Base-by-base conservation (phyloP, 2,797 vertebrate genomes). In the Chelonia mydas region DNA sequence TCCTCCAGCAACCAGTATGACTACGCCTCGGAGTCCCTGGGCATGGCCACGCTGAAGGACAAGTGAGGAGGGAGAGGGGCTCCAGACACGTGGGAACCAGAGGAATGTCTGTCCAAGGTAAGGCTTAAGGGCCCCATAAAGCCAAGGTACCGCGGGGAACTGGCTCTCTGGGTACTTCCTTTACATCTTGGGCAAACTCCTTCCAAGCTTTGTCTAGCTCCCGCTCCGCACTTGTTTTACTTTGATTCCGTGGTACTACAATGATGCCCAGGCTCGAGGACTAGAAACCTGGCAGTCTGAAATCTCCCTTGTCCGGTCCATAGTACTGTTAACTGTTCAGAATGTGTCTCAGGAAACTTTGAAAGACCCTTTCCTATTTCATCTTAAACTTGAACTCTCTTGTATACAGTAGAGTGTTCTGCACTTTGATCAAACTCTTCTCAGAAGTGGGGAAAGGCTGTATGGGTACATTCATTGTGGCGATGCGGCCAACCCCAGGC, bases 1-100 rank as follows among this genome's bases (percentile, higher is more conserved):
- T 99, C 99, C 93, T 99, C 99, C 97, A 99, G 99, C 97, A 99
- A 99, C 89, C 99, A 99, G 95, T 98, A 98, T 0, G 99, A 99
- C 97, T 98, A 98, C 88, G 98, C 98, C 97, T 99, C 99, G 0
- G 99, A 99, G 97, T 98, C 98, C 6, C 97, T 99, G 95, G 98
- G 97, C 86, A 99, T 99, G 99, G 98, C 95, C 81, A 96, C 92
- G 0, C 92, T 99, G 72, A 99, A 98, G 98, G 98, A 98, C 97
- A 98, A 98, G 93, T 97, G 97, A 98, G 85, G 92, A 88, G 27
- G 81, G 92, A 31, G 76, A 93, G 82, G 72, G 0, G 7, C 92
- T 88, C 53, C 2, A 5, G 37, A 21, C 59, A 27, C 86, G 87
- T 2, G 90, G 1, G 77, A 57, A 94, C 49, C 89, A 51, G 92